phyloP scores from a whole-genome alignment of 2,113 vertebrate genomes.

The Coptodon bakossiorum region DNA sequence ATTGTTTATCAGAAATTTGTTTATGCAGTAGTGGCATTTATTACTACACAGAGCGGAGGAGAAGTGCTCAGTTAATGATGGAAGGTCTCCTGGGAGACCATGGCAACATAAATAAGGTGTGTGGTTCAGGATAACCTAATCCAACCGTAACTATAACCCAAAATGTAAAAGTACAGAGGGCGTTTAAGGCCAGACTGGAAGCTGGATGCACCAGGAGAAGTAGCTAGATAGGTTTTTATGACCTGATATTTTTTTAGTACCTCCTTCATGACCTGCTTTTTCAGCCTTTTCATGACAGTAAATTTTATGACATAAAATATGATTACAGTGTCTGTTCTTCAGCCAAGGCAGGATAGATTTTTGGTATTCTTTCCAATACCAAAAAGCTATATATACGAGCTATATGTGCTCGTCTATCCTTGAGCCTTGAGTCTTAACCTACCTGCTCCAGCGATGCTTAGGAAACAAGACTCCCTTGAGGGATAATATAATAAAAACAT shows the following conservation, averaged over 20 bases:
- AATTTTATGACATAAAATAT: not conserved
- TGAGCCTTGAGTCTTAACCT: conserved; percentile 4
- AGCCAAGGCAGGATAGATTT: not conserved
- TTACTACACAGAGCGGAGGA: not conserved
- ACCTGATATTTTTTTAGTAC: not conserved
- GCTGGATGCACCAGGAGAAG: not conserved
- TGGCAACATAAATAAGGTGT: not conserved
- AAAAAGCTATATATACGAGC: not conserved
- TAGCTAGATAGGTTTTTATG: not conserved
- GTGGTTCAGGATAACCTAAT: not conserved
- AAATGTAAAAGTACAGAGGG: not conserved
- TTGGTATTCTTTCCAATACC: not conserved
- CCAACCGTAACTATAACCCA: not conserved
- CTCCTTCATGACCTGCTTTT: not conserved
- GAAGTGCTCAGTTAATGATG: not conserved
- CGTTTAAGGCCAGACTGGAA: not conserved
- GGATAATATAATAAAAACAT: conserved; percentile 14
- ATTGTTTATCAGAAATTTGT: not conserved
- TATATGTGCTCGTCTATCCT: not conserved
- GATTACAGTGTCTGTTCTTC: not conserved
- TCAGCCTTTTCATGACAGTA: not conserved
- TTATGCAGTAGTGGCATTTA: not conserved
- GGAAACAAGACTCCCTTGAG: not conserved
- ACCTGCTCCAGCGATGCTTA: not conserved
- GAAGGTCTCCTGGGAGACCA: not conserved